phyloP scores from a whole-genome alignment of 2,113 vertebrate genomes.

The Apodemus speciosus region DNA sequence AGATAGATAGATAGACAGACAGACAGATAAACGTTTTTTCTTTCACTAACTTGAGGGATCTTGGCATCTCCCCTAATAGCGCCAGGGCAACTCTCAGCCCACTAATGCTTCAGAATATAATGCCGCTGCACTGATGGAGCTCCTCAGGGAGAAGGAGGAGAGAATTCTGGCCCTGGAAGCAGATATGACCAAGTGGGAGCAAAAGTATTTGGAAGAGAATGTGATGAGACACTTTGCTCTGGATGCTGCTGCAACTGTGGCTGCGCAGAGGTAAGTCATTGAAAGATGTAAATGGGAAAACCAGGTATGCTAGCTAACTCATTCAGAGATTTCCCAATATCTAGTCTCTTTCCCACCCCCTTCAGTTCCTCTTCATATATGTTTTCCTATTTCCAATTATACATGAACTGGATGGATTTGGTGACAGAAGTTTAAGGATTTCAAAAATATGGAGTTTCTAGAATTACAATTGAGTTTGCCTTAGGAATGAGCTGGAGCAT shows the following conservation, averaged over 20 bases:
- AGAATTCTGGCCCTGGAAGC: conserved; percentile 97
- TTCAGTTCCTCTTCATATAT: neutral
- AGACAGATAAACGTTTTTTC: neutral
- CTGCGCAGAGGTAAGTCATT: conserved; percentile 91
- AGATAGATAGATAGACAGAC: neutral
- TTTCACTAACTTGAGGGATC: conserved; percentile 35
- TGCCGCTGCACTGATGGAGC: conserved; percentile 93
- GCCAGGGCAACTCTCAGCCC: conserved; percentile 91
- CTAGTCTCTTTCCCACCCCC: neutral
- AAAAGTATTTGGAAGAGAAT: conserved; percentile 98
- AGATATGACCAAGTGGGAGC: conserved; percentile 99
- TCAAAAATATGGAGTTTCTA: conserved; percentile 1
- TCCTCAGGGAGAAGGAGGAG: conserved; percentile 97
- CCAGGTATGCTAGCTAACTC: neutral
- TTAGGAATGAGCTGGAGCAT: neutral
- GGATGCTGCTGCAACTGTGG: conserved; percentile 95
- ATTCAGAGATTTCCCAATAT: neutral
- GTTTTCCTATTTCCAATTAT: conserved; percentile 5
- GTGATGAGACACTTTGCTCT: conserved; percentile 99
- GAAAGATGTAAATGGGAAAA: neutral
- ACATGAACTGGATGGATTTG: neutral
- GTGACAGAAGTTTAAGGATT: neutral
- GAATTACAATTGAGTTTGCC: conserved; percentile 42
- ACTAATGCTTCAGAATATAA: conserved; percentile 90
- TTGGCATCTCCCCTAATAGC: conserved; percentile 82